phyloP scores from a whole-genome alignment of 2,113 vertebrate genomes.

The Percina caprodes region DNA sequence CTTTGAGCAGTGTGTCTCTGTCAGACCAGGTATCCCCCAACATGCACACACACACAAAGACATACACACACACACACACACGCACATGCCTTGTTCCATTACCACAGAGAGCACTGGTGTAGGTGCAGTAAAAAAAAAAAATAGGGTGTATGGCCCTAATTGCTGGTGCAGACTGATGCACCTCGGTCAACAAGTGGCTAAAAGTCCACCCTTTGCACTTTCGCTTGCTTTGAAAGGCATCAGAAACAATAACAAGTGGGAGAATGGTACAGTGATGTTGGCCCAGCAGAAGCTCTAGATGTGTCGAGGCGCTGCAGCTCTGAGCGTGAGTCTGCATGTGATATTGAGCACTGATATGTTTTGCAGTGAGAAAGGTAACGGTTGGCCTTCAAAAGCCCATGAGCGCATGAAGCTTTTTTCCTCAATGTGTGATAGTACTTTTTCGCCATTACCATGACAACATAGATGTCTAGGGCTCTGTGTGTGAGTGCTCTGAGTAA shows the following conservation, averaged over 20 bases:
- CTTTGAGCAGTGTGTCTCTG: conserved; percentile 55
- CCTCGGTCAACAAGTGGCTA: conserved; percentile 20
- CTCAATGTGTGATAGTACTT: conserved; percentile 27
- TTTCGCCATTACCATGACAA: conserved; percentile 72
- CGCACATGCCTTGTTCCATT: conserved; percentile 12
- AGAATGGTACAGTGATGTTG: conserved; percentile 6
- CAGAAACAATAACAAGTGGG: conserved; percentile 15
- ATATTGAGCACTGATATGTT: conserved; percentile 7
- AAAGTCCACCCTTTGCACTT: conserved; percentile 8
- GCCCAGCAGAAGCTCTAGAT: background rate
- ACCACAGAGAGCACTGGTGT: conserved; percentile 24
- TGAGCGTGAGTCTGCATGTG: conserved; percentile 27
- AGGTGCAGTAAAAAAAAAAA: conserved; percentile 53
- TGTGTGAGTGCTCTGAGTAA: conserved; percentile 41
- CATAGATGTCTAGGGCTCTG: conserved; percentile 27
- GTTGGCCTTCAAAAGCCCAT: conserved; percentile 7
- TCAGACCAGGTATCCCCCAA: conserved; percentile 30
- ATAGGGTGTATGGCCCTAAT: conserved; percentile 41
- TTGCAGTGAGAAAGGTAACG: conserved; percentile 21
- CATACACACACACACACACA: conserved; percentile 17
- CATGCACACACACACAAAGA: conserved; percentile 20
- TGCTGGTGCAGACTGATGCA: conserved; percentile 39
- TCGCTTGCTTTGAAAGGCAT: background rate
- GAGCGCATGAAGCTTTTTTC: conserved; percentile 16
- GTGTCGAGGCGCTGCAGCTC: conserved; percentile 4